These are phyloP conservation scores for Dioctria linearis DNA, from an alignment of 2,888 invertebrate genomes.

Conservation along the genomic window DNA sequence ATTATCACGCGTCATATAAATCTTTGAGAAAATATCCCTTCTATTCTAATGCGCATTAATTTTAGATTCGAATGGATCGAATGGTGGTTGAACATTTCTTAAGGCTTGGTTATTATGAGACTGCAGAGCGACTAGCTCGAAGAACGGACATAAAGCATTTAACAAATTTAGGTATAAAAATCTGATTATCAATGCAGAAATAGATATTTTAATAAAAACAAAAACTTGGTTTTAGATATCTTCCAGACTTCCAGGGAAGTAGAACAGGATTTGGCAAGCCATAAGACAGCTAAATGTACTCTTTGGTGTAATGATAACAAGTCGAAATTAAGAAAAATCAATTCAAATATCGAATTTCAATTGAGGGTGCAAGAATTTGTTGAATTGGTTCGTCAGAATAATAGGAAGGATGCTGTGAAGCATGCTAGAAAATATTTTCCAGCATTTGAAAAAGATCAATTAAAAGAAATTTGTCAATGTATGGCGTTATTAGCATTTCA, in stretches of 20 bases:
- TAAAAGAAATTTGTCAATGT: conserved; percentile 90
- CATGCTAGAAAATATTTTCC: conserved; percentile 96
- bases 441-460: conserved; percentile 87
- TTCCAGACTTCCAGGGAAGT: conserved; percentile 88
- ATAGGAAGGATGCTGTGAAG: conserved; percentile 91
- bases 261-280: conserved; percentile 85
- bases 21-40: no score
- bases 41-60: background rate
- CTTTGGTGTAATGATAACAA: conserved; percentile 98
- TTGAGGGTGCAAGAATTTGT: conserved; percentile 89
- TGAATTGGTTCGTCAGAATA: conserved; percentile 90
- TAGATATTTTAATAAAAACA: background rate
- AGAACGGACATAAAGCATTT: conserved; percentile 86
- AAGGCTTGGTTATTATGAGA: conserved; percentile 94
- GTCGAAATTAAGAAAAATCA: conserved; percentile 93
- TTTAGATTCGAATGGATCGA: conserved; percentile 84
- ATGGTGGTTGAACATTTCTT: conserved; percentile 98
- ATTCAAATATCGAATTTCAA: conserved; percentile 96
- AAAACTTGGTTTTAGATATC: conserved; percentile 75
- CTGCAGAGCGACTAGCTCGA: conserved; percentile 89
- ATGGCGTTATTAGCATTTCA: conserved; percentile 97
- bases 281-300: conserved; percentile 90
- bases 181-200: conserved; percentile 38
- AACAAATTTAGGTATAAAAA: conserved; percentile 85
- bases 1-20: no score